Base-by-base conservation (phyloP, 2,113 vertebrate genomes). In the Amblyornis subalaris region DNA sequence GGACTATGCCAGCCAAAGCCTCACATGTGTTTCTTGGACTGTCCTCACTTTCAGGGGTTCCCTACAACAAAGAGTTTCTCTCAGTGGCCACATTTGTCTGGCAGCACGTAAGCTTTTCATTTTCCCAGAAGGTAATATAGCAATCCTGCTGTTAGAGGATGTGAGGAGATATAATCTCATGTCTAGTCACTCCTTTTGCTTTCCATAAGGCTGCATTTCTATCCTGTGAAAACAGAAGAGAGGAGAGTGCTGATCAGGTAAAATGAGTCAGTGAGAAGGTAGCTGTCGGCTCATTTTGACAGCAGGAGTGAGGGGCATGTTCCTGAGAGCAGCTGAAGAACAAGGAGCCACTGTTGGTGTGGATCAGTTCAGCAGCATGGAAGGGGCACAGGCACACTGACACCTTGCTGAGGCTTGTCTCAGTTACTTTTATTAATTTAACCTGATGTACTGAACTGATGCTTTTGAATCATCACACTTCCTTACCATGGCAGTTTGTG, bases 171-270 rank as follows among this genome's bases (percentile, higher is more conserved):
- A 48, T 2, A 40, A 45, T 74, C 51, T 26, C 26, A 71, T 77
- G 57, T 64, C 64, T 67, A 36, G 42, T 82, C 47, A 24, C 4
- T 51, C 31, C 19, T 85, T 73, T 51, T 74, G 35, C 81, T 95
- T 96, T 92, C 79, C 18, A 31, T 65, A 76, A 89, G 93, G 64
- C 45, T 73, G 48, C 73, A 58, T 70, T 31, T 79, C 24, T 81
- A 55, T 89, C 35, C 64, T 50, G 19, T 36, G 22, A 40, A 60
- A 93, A 61, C 45, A 74, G 42, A 53, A 80, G 70, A 20, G 54
- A 35, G 51, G 23, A 38, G 72, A 78, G 77, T 64, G 22, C 48
- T 55, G 72, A 15, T 82, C 5, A 48, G 15, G 53, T 51, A 33
- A 53, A 35, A 14, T 58, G 58, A 79, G 55, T 93, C 28, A 40